Evolutionary conservation across 2,113 vertebrate genomes (phyloP), one percentile per base, ranked within the genome.

Genomic region (Boleophthalmus pectinirostris): DNA sequence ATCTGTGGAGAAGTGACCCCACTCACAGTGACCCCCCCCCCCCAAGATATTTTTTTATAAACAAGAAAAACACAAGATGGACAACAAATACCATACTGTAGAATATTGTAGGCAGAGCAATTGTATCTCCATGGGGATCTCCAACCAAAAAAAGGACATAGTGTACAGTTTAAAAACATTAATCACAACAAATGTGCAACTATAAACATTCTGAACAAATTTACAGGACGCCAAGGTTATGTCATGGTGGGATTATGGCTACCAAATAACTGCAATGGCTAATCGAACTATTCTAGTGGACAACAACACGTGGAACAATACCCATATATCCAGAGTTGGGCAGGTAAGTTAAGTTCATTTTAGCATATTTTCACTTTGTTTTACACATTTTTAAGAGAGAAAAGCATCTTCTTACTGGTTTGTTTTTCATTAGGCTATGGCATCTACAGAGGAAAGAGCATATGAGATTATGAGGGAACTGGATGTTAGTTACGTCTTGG

Each of bases 231-330:
- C 98, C 0, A 99, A 99, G 80, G 97, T 99, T 74, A 99, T 99
- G 98, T 99, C 98, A 0, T 99, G 98, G 98, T 99, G 98, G 98
- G 98, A 99, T 92, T 99, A 99, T 0, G 97, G 97, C 0, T 99
- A 99, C 81, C 97, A 99, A 90, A 99, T 99, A 77, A 99, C 98
- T 0, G 98, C 97, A 23, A 99, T 99, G 97, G 98, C 98, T 20
- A 99, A 99, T 88, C 94, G 98, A 75, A 99, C 98, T 2, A 99
- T 99, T 87, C 88, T 99, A 73, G 98, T 99, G 72, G 98, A 99
- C 89, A 99, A 99, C 88, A 99, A 99, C 90, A 99, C 98, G 0
- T 99, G 98, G 98, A 99, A 99, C 90, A 99, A 99, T 87, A 99
- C 97, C 0, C 98, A 99, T 84, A 99, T 99, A 90, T 99, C 98